phyloP scores from a whole-genome alignment of 2,113 vertebrate species.

The Myiopsitta monachus region DNA sequence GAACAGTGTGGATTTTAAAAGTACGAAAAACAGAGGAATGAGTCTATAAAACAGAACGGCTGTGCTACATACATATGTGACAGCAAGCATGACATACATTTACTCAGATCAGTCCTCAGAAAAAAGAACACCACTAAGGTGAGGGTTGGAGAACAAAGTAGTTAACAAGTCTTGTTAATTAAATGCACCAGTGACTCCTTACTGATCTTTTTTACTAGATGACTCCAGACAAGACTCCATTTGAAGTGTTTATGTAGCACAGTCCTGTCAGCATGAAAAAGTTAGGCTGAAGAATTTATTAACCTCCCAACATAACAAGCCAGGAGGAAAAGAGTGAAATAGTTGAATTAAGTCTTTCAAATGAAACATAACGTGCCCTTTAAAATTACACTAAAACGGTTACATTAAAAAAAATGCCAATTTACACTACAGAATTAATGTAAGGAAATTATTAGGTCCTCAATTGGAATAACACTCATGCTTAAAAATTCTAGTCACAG shows the following conservation, averaged over 20 bases:
- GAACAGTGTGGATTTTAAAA: background rate
- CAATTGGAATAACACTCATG: background rate
- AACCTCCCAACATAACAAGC: background rate
- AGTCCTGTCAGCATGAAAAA: background rate
- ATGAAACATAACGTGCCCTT: background rate
- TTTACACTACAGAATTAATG: background rate
- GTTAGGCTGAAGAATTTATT: background rate
- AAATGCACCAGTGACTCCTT: background rate
- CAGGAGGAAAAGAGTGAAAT: background rate
- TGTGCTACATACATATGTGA: background rate
- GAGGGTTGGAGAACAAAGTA: background rate
- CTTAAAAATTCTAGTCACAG: background rate
- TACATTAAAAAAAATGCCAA: background rate
- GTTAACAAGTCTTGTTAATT: constrained; percentile 14
- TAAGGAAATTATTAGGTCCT: background rate
- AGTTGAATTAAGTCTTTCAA: background rate
- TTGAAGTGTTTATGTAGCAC: constrained; percentile 9
- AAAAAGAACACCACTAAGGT: background rate
- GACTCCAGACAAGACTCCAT: background rate
- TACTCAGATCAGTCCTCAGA: background rate
- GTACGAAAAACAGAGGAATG: background rate
- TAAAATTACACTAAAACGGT: background rate
- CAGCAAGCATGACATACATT: background rate
- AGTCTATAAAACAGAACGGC: background rate
- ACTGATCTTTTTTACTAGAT: background rate